Evolutionary conservation across 2,797 vertebrate species (phyloP).

Genomic region (Glossophaga mutica): DNA sequence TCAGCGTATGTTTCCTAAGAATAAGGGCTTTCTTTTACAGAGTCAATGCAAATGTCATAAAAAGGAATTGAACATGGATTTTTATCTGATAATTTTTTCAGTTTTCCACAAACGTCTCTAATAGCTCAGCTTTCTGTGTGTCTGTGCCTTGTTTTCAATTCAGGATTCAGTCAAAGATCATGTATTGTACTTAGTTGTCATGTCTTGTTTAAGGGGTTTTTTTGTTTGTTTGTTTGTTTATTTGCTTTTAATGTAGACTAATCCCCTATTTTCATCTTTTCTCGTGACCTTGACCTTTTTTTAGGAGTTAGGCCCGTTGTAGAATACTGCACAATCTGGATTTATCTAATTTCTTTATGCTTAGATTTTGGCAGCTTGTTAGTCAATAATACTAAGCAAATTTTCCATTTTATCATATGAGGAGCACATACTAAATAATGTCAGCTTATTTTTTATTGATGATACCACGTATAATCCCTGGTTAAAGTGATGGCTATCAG

Average conservation of each 20-base stretch:
- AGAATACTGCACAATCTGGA: not conserved
- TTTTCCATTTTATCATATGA: not conserved
- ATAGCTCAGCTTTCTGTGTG: not conserved
- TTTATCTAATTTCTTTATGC: slow-evolving; percentile 29
- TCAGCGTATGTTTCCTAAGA: slow-evolving; percentile 10
- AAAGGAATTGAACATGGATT: not conserved
- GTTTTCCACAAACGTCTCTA: not conserved
- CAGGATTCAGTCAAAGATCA: not conserved
- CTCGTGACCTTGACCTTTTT: not conserved
- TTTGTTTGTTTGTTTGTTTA: not conserved
- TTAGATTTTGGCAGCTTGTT: slow-evolving; percentile 16
- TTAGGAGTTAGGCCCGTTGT: not conserved
- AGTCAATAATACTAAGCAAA: not conserved
- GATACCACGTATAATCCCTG: not conserved
- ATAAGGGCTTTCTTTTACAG: not conserved
- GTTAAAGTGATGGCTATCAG: not conserved
- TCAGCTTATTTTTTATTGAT: not conserved
- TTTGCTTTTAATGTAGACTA: not conserved
- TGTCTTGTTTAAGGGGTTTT: not conserved
- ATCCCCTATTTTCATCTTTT: not conserved
- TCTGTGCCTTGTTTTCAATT: not conserved
- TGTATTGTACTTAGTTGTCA: not conserved
- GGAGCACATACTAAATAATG: not conserved
- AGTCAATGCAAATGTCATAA: not conserved
- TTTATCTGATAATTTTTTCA: not conserved